These are phyloP conservation scores for Drosophila gaucha DNA, from an alignment of 2,888 invertebrate genomes.

Conservation along the genomic window DNA sequence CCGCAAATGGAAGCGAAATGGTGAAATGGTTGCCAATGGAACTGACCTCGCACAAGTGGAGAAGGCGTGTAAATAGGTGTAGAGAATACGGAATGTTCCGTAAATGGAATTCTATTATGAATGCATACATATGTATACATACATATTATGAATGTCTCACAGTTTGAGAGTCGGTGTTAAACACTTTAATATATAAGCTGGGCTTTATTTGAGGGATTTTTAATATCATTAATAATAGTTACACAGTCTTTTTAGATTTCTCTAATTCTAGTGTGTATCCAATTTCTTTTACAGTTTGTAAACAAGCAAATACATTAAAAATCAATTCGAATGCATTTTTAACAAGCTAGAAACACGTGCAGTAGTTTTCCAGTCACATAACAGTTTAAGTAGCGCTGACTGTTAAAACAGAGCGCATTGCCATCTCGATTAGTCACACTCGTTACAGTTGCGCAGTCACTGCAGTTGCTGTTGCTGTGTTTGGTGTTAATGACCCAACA, in stretches of 20 bases:
- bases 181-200: background rate
- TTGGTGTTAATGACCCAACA: conserved; percentile 75
- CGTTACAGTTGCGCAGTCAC: conserved; percentile 30
- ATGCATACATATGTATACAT: too few species aligned
- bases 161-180: too few species aligned
- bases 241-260: too few species aligned
- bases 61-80: too few species aligned
- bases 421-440: conserved; percentile 35
- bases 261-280: too few species aligned
- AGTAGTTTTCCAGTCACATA: background rate
- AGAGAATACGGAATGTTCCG: too few species aligned
- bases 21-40: conserved; percentile 37
- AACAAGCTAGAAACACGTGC: conserved; percentile 1
- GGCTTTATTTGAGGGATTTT: background rate
- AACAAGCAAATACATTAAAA: background rate
- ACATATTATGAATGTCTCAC: too few species aligned
- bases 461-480: conserved; percentile 17
- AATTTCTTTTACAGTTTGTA: too few species aligned
- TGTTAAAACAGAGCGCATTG: conserved; percentile 1
- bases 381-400: conserved; percentile 19
- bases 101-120: background rate
- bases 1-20: background rate
- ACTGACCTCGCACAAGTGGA: conserved; percentile 48
- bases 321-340: background rate
- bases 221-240: too few species aligned